A percentile compares a stretch with the other conserved stretches of the same genome.
Evolutionary conservation across 2,888 invertebrate species (phyloP).

Genomic region (Stenodema calcarata): DNA sequence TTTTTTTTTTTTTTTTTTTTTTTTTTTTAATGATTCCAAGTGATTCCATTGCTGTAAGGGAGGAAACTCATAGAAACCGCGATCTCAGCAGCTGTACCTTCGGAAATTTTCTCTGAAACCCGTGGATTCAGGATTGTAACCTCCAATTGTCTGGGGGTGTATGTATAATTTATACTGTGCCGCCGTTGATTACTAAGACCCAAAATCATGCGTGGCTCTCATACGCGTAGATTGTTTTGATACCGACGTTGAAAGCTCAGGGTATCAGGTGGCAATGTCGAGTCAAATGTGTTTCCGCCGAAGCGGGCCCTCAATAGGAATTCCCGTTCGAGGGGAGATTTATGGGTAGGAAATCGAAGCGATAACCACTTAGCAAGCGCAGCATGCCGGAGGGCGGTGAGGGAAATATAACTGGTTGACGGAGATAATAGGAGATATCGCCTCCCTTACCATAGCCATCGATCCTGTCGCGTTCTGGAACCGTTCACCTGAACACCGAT

Average conservation of each 20-base stretch:
- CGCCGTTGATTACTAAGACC: too few species aligned
- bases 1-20: too few species aligned
- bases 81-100: too few species aligned
- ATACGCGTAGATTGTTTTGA: neutral
- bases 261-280: neutral
- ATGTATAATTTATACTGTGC: too few species aligned
- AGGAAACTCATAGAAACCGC: too few species aligned
- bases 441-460: neutral
- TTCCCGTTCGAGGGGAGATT: neutral
- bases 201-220: too few species aligned
- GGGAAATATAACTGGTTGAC: neutral
- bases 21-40: too few species aligned
- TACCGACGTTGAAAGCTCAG: neutral
- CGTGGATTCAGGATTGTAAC: too few species aligned
- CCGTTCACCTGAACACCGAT: neutral
- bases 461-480: neutral
- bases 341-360: neutral
- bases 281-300: neutral
- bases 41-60: too few species aligned
- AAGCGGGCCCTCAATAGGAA: neutral
- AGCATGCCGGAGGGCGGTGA: neutral
- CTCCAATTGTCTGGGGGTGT: too few species aligned
- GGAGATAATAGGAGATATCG: constrained; percentile 2
- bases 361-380: neutral
- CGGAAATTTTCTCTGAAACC: too few species aligned